Evolutionary conservation across 92 coral and sea anemone species (phyloP).

Genomic region (Blastomussa wellsi): DNA sequence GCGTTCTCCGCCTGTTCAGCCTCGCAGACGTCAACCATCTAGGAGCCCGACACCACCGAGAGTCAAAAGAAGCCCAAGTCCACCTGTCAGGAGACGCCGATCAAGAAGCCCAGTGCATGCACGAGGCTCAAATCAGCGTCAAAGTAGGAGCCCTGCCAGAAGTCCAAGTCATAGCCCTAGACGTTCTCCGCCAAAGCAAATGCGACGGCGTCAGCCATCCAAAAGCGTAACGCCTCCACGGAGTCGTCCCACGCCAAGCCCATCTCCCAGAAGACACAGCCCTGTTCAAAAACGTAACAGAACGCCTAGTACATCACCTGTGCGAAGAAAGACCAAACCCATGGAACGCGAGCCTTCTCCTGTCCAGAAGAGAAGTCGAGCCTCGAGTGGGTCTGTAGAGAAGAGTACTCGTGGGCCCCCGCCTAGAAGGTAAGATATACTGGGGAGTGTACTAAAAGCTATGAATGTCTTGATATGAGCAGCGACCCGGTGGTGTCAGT

Average conservation of each 20-base stretch:
- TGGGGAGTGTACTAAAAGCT: neutral
- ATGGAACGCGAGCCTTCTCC: constrained; percentile 22
- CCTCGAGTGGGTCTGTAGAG: constrained; percentile 27
- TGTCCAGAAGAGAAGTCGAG: constrained; percentile 36
- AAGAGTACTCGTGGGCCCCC: neutral
- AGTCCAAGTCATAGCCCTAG: constrained; percentile 44
- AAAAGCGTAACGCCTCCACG: constrained; percentile 33
- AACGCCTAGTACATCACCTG: constrained; percentile 60
- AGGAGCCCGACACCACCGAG: constrained; percentile 34
- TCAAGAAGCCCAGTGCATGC: constrained; percentile 35
- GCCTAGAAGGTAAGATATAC: constrained; percentile 7
- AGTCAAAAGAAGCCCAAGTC: constrained; percentile 45
- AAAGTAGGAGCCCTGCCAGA: constrained; percentile 52
- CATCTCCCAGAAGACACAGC: constrained; percentile 41
- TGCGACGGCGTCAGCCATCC: constrained; percentile 12
- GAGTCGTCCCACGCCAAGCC: constrained; percentile 10
- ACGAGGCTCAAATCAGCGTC: constrained; percentile 23
- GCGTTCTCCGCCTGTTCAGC: constrained; percentile 40
- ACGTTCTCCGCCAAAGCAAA: constrained; percentile 28
- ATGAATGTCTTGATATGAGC: too few relatives aligned
- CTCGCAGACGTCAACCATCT: constrained; percentile 48
- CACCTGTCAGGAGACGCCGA: constrained; percentile 15
- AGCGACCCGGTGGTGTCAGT: too few relatives aligned
- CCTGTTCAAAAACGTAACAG: constrained; percentile 50
- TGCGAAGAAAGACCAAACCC: constrained; percentile 21